Evolutionary conservation across 2,888 invertebrate genomes (phyloP).

Genomic region (Spodoptera littoralis): DNA sequence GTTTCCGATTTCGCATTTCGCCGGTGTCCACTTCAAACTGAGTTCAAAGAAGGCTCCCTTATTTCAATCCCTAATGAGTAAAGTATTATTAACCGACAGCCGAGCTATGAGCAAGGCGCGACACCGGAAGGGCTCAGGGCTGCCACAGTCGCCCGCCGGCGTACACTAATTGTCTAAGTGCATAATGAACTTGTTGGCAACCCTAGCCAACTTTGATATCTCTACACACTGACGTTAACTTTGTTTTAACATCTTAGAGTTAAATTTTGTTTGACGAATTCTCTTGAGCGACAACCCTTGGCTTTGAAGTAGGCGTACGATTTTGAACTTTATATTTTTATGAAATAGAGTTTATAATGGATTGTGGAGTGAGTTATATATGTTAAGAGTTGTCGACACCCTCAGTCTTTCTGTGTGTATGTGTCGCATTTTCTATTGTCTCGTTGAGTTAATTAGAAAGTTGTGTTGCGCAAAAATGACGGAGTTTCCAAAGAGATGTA

Average conservation of each 20-base stretch:
- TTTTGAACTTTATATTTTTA: conserved; percentile 1
- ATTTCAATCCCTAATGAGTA: conserved; percentile 56
- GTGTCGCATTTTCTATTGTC: conserved; percentile 73
- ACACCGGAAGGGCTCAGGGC: conserved; percentile 80
- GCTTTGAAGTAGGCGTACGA: background rate
- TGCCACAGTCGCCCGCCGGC: conserved; percentile 73
- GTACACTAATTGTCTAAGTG: conserved; percentile 88
- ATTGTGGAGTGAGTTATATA: conserved; percentile 30
- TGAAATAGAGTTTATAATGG: conserved; percentile 49
- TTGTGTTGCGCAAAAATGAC: conserved; percentile 66
- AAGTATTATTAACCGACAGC: conserved; percentile 58
- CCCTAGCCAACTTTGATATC: conserved; percentile 70
- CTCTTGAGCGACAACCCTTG: conserved; percentile 48
- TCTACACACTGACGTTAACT: conserved; percentile 52
- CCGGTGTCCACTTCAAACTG: conserved; percentile 32
- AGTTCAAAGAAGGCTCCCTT: conserved; percentile 44
- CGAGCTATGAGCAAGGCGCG: conserved; percentile 67
- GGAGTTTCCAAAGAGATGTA: conserved; percentile 46
- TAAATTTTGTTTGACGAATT: conserved; percentile 58
- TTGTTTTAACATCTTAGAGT: conserved; percentile 55
- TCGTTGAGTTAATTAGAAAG: conserved; percentile 82
- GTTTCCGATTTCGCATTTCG: background rate
- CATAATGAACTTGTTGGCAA: conserved; percentile 86
- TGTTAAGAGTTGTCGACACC: conserved; percentile 73
- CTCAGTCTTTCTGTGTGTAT: conserved; percentile 72